These are phyloP conservation scores for Physocephala rufipes DNA, from an alignment of 2,888 invertebrate species.

Conservation along the genomic window DNA sequence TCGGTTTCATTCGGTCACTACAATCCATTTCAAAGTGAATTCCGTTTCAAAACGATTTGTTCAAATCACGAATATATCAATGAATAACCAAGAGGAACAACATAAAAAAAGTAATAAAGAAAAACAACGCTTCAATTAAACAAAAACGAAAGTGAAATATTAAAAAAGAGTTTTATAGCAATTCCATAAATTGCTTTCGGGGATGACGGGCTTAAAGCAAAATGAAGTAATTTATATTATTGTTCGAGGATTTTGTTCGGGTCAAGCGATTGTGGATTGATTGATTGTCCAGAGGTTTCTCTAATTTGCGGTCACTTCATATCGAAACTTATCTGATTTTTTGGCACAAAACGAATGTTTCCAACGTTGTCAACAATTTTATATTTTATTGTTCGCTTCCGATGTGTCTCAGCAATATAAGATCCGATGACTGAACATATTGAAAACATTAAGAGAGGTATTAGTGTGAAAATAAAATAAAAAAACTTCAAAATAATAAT, in stretches of 20 bases:
- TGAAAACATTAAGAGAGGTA: too few relatives aligned
- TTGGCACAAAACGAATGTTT: too few relatives aligned
- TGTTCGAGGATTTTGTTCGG: constrained; percentile 14
- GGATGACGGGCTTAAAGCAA: constrained; percentile 57
- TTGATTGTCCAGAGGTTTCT: constrained; percentile 7
- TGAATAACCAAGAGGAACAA: constrained; percentile 16
- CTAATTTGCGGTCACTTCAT: not conserved
- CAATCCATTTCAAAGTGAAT: constrained; percentile 5
- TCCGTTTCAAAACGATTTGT: not conserved
- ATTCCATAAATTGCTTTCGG: constrained; percentile 29
- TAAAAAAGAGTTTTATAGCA: not conserved
- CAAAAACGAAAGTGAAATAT: not conserved
- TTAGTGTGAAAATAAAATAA: too few relatives aligned
- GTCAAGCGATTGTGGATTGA: constrained; percentile 16
- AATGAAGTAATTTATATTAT: constrained; percentile 59
- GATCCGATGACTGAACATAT: too few relatives aligned
- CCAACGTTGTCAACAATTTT: too few relatives aligned
- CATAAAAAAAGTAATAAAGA: not conserved
- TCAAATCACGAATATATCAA: constrained; percentile 18
- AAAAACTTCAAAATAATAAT: too few relatives aligned
- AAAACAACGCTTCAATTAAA: too few relatives aligned
- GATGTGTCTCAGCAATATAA: too few relatives aligned
- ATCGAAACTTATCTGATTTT: too few relatives aligned
- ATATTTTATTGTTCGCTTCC: too few relatives aligned
- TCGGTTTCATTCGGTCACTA: not conserved